Evolutionary conservation across 2,113 vertebrate species (phyloP).

Genomic region (Chaetodon trifascialis): DNA sequence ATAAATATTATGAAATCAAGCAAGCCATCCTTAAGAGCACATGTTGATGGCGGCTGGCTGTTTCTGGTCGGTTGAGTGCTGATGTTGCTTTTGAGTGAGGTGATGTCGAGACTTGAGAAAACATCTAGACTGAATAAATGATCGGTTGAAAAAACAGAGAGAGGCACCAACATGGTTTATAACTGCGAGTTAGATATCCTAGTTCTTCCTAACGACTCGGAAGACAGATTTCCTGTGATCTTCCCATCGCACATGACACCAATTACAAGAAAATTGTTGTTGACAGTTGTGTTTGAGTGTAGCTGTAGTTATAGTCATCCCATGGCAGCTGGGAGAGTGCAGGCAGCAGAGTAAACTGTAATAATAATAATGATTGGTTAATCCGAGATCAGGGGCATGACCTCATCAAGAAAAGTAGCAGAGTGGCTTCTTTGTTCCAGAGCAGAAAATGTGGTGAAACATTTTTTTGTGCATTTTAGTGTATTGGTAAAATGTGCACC

Average conservation of each 20-base stretch:
- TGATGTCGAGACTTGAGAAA: slow-evolving; percentile 57
- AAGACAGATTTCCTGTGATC: slow-evolving; percentile 38
- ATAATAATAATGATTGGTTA: slow-evolving; percentile 49
- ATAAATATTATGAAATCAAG: slow-evolving; percentile 71
- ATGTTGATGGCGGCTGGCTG: slow-evolving; percentile 23
- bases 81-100: slow-evolving; percentile 36
- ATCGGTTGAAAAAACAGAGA: slow-evolving; percentile 21
- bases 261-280: slow-evolving; percentile 46
- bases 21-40: slow-evolving; percentile 43
- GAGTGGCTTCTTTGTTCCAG: slow-evolving; percentile 23
- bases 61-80: slow-evolving; percentile 34
- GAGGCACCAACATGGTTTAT: slow-evolving; percentile 13
- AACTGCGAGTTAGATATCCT: slow-evolving; percentile 30
- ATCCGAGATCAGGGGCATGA: slow-evolving; percentile 37
- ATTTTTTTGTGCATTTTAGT: not conserved
- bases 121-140: slow-evolving; percentile 24
- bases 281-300: slow-evolving; percentile 24
- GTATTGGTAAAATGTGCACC: not conserved
- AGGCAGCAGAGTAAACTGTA: slow-evolving; percentile 35
- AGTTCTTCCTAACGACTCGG: slow-evolving; percentile 3
- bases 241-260: slow-evolving; percentile 26
- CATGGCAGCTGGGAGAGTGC: not conserved
- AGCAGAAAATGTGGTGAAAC: not conserved
- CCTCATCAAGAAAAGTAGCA: slow-evolving; percentile 39
- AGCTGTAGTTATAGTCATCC: slow-evolving; percentile 25